phyloP scores from a whole-genome alignment of 2,113 vertebrate species.

The Mellivora capensis region DNA sequence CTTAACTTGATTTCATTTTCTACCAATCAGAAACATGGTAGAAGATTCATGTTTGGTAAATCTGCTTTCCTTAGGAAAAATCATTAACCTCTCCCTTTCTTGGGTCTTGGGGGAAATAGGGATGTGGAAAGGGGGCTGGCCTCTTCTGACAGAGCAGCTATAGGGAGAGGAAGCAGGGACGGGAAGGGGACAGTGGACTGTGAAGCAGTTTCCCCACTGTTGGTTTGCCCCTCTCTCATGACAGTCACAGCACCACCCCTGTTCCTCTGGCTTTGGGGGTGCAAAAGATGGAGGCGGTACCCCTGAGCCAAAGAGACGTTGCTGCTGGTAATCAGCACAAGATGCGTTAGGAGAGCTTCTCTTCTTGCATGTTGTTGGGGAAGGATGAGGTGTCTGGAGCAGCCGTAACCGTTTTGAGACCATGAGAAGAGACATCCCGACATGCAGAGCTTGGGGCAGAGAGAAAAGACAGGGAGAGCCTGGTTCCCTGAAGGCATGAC shows the following conservation, averaged over 20 bases:
- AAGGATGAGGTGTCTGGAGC: background rate
- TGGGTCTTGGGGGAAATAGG: background rate
- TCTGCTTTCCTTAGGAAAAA: background rate
- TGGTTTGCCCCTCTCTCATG: fast-evolving
- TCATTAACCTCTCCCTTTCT: background rate
- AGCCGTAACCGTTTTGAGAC: background rate
- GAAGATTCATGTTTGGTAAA: background rate
- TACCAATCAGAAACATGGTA: background rate
- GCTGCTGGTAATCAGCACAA: background rate
- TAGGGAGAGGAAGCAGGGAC: fast-evolving
- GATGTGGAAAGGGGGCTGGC: background rate
- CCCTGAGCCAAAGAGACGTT: background rate
- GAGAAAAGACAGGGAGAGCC: background rate
- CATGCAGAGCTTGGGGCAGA: background rate
- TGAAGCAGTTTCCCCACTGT: too few relatives aligned
- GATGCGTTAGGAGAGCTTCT: background rate
- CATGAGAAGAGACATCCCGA: background rate
- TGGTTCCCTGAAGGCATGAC: background rate
- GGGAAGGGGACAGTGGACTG: fast-evolving
- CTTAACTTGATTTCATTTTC: slow-evolving; percentile 29
- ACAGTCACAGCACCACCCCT: background rate
- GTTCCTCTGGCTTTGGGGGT: background rate
- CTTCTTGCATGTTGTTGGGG: background rate
- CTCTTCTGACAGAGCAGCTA: background rate
- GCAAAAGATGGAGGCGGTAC: background rate